Conservation (phyloP, 2,888 invertebrate genomes). For the Leptodirus hochenwartii region DNA sequence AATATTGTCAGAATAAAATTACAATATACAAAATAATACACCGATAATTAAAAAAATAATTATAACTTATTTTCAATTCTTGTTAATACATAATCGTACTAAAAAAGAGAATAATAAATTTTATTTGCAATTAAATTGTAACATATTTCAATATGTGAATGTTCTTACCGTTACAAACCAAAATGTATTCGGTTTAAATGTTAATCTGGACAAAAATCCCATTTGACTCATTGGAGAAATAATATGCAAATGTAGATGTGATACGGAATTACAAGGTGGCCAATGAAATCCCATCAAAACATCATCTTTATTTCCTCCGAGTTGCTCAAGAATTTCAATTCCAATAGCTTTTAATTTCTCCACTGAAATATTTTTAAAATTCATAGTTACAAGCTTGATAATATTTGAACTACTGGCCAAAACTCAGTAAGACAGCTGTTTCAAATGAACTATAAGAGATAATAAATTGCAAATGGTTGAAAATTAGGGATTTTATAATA, state of each 20-base stretch:
- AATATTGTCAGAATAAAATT: too few relatives aligned
- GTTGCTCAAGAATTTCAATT: slow-evolving; percentile 29
- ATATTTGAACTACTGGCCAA: too few relatives aligned
- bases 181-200: slow-evolving; percentile 54
- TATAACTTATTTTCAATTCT: slow-evolving; percentile 9
- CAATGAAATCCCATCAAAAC: slow-evolving; percentile 66
- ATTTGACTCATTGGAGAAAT: slow-evolving; percentile 65
- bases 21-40: too few relatives aligned
- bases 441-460: slow-evolving; percentile 7
- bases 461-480: slow-evolving; percentile 1
- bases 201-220: slow-evolving; percentile 39
- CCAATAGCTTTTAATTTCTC: slow-evolving; percentile 43
- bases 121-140: slow-evolving; percentile 20
- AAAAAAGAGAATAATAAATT: slow-evolving; percentile 8
- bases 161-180: slow-evolving; percentile 82
- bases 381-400: too few relatives aligned
- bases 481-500: neutral
- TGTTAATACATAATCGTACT: slow-evolving; percentile 10
- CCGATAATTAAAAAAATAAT: too few relatives aligned
- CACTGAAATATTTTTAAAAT: slow-evolving; percentile 31
- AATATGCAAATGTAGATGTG: slow-evolving; percentile 71
- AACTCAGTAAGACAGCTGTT: too few relatives aligned
- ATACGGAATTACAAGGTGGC: slow-evolving; percentile 74
- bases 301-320: slow-evolving; percentile 27
- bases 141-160: too few relatives aligned